These are phyloP conservation scores for Apoderus coryli DNA, from an alignment of 2,888 invertebrate species.

Conservation along the genomic window DNA sequence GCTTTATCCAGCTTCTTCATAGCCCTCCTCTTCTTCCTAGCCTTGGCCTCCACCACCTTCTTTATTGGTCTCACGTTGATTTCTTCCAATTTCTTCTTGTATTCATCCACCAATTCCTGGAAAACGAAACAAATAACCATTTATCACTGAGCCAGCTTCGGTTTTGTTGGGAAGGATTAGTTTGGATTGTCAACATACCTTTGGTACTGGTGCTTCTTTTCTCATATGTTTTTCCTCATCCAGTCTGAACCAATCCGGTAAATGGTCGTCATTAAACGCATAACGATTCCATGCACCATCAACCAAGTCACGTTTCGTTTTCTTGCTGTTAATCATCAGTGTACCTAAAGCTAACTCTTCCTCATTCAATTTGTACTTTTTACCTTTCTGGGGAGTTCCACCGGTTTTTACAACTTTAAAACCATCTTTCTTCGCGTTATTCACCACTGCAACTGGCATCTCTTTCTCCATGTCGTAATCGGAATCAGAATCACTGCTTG, in stretches of 20 bases:
- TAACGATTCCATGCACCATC: slow-evolving; percentile 91
- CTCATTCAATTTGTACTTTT: slow-evolving; percentile 53
- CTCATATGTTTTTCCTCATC: slow-evolving; percentile 88
- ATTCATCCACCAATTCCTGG: slow-evolving; percentile 69
- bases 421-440: slow-evolving; percentile 38
- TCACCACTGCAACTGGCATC: slow-evolving; percentile 20
- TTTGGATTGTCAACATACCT: slow-evolving; percentile 34
- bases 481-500: slow-evolving; percentile 26
- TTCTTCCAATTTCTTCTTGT: slow-evolving; percentile 67
- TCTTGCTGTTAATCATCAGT: slow-evolving; percentile 79
- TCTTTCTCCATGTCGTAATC: slow-evolving; percentile 36
- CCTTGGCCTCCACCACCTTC: slow-evolving; percentile 96
- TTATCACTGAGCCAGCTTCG: not conserved
- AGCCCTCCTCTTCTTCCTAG: slow-evolving; percentile 87
- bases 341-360: slow-evolving; percentile 88
- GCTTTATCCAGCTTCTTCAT: slow-evolving; percentile 79
- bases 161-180: not conserved
- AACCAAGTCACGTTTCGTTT: slow-evolving; percentile 75
- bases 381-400: slow-evolving; percentile 17
- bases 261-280: slow-evolving; percentile 75
- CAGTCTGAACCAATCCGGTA: slow-evolving; percentile 92
- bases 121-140: too few relatives aligned
- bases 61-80: slow-evolving; percentile 92
- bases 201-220: slow-evolving; percentile 70
- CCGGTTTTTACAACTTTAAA: slow-evolving; percentile 49